A percentile compares a stretch with the other conserved stretches of the same genome.
Evolutionary conservation across 2,888 invertebrate species (phyloP).

Genomic region (Resseliella maxima): DNA sequence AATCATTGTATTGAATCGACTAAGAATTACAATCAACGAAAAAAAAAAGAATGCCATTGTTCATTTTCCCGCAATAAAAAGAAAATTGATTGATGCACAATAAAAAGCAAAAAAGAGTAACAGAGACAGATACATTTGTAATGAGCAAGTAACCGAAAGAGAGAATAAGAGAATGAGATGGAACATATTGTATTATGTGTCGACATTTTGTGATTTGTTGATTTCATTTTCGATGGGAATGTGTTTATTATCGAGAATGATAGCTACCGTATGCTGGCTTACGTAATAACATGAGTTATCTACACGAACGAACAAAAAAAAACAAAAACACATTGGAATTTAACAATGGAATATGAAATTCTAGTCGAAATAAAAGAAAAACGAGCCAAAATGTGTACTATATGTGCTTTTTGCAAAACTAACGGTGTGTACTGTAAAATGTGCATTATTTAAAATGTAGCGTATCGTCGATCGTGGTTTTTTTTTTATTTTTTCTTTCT

Average conservation of each 20-base stretch:
- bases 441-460: neutral
- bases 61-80: neutral
- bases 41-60: neutral
- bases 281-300: neutral
- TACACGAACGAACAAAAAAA: no score
- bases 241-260: neutral
- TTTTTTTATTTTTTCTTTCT: neutral
- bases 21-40: neutral
- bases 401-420: neutral
- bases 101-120: no score
- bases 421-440: neutral
- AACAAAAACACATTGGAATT: neutral
- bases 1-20: neutral
- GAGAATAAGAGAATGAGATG: no score
- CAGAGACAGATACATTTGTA: no score
- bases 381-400: neutral
- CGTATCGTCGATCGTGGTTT: neutral
- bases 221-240: slow-evolving; percentile 5
- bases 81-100: neutral
- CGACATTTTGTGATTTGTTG: neutral
- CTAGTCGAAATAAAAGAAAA: neutral
- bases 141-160: no score
- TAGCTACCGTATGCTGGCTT: neutral
- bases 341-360: neutral
- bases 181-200: neutral